Percentiles rank a stretch among this genome's conserved stretches.
Evolutionary conservation across 37 sponge, comb jelly and placozoan species (phyloP).

Genomic region (Hexactinellida sp.): DNA sequence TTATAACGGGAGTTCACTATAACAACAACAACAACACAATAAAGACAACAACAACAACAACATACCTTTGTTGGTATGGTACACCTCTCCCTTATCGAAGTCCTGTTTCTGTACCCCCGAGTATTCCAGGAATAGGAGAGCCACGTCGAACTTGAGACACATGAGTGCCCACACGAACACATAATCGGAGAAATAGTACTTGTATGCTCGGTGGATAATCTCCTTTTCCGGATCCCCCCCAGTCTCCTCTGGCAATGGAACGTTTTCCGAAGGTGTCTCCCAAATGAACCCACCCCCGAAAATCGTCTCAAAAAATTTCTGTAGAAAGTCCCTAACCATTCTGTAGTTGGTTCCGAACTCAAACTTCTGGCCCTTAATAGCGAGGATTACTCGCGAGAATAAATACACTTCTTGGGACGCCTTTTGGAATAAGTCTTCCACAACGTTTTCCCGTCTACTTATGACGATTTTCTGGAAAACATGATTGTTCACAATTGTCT

Average conservation of each 20-base stretch:
- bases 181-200: not conserved
- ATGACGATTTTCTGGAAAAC: not conserved
- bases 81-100: not conserved
- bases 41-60: not conserved
- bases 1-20: too few species aligned
- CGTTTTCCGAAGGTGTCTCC: not conserved
- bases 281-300: constrained; percentile 6
- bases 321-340: not conserved
- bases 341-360: not conserved
- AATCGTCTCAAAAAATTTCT: not conserved
- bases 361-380: not conserved
- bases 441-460: not conserved
- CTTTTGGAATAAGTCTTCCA: not conserved
- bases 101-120: constrained; percentile 5
- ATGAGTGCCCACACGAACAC: not conserved
- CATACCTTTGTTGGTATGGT: not conserved
- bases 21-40: too few species aligned
- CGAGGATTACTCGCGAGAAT: not conserved
- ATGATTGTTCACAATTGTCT: not conserved
- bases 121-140: not conserved
- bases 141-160: constrained; percentile 3
- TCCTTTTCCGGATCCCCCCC: not conserved
- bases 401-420: not conserved
- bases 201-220: not conserved
- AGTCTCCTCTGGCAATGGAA: not conserved